Percentiles rank a stretch among this genome's conserved stretches.
phyloP scores from a whole-genome alignment of 2,797 vertebrate species.

The Cynodonichthys magdalenae region DNA sequence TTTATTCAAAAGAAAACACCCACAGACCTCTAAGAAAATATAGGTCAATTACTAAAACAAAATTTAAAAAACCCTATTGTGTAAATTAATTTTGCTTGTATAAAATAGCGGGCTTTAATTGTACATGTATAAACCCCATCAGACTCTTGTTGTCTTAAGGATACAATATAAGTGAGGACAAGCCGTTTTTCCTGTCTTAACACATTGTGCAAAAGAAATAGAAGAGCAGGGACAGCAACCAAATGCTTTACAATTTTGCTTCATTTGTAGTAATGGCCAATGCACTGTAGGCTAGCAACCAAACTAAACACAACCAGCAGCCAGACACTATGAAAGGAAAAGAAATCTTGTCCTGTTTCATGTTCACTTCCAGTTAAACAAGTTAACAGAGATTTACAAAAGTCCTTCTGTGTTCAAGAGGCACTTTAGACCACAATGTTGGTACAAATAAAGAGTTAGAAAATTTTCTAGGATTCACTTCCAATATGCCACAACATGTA shows the following conservation, averaged over 20 bases:
- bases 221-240: conserved; percentile 46
- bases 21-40: conserved; percentile 1
- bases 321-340: conserved; percentile 58
- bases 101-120: neutral
- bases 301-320: conserved; percentile 71
- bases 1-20: conserved; percentile 18
- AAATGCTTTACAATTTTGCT: conserved; percentile 49
- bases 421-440: conserved; percentile 28
- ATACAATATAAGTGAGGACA: conserved; percentile 1
- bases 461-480: conserved; percentile 15
- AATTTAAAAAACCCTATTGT: too few species aligned
- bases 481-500: conserved; percentile 24
- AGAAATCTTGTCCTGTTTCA: conserved; percentile 65
- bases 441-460: conserved; percentile 30
- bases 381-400: conserved; percentile 34
- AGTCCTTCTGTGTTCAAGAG: conserved; percentile 33
- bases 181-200: conserved; percentile 6
- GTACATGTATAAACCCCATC: neutral
- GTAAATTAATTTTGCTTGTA: neutral
- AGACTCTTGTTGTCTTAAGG: conserved; percentile 8
- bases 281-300: conserved; percentile 53
- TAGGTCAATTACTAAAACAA: neutral
- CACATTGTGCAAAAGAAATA: conserved; percentile 32
- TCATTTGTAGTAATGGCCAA: conserved; percentile 40
- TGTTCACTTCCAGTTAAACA: conserved; percentile 49